These are phyloP conservation scores for Petrosia ficiformis DNA, from an alignment of 37 sponge, comb jelly and placozoan species.

Conservation along the genomic window DNA sequence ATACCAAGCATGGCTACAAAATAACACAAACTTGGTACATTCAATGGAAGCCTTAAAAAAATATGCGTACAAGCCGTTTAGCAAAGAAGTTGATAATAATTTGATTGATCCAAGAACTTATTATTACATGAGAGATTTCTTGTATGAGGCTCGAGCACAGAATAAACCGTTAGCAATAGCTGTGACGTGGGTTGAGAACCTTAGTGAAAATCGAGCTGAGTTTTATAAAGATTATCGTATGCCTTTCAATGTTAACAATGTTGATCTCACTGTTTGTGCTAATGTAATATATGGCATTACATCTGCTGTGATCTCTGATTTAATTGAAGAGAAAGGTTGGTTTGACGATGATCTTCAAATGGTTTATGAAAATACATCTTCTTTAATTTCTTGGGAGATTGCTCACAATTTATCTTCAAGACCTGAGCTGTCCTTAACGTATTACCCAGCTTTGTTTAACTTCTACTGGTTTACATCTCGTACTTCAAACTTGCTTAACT, in stretches of 20 bases:
- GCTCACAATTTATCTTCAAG: conserved; percentile 35
- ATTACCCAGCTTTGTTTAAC: conserved; percentile 49
- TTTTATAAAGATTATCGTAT: conserved; percentile 12
- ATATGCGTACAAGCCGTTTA: conserved; percentile 45
- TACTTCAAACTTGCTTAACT: conserved; percentile 36
- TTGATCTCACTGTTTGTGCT: conserved; percentile 41
- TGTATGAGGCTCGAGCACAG: background rate
- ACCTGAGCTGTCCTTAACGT: conserved; percentile 54
- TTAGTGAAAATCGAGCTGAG: conserved; percentile 8
- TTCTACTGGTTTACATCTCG: conserved; percentile 64
- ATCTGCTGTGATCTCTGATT: conserved; percentile 16
- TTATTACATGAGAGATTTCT: conserved; percentile 43
- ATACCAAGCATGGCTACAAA: conserved; percentile 13
- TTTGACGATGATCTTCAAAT: conserved; percentile 59
- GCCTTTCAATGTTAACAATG: conserved; percentile 50
- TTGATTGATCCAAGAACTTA: conserved; percentile 43
- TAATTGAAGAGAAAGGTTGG: conserved; percentile 2
- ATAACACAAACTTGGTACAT: conserved; percentile 21
- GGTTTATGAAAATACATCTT: conserved; percentile 41
- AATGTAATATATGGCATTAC: conserved; percentile 52
- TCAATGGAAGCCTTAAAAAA: conserved; percentile 21
- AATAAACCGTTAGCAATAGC: background rate
- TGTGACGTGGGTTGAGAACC: conserved; percentile 39
- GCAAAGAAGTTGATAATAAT: background rate
- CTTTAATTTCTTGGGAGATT: conserved; percentile 37